Base-by-base conservation (phyloP, 2,797 vertebrate genomes). In the Alectoris magna region DNA sequence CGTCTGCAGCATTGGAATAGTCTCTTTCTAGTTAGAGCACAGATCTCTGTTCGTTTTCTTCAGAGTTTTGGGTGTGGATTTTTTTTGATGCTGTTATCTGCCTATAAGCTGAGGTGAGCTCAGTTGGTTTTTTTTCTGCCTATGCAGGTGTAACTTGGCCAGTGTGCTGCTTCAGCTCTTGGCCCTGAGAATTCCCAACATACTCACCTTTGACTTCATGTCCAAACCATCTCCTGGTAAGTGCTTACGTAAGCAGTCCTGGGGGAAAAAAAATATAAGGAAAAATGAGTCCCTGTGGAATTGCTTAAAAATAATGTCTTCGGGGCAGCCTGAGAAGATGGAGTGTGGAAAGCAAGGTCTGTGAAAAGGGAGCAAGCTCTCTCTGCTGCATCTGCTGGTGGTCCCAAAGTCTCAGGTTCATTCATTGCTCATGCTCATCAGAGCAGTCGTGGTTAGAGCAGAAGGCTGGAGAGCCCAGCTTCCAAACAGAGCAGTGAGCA, bases 191-290 rank as follows among this genome's bases (percentile, higher is more conserved):
- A 98, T 99, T 95, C 98, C 98, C 82, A 98, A 99, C 5, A 98
- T 99, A 87, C 98, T 98, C 74, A 98, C 98, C 90, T 99, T 99
- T 97, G 99, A 99, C 95, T 99, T 99, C 96, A 98, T 99, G 98
- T 99, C 99, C 78, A 99, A 99, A 92, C 99, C 99, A 0, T 99
- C 99, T 76, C 98, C 99, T 93, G 99, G 99, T 99, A 95, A 97
- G 96, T 80, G 19, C 21, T 38, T 21, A 27, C 56, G 74, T 44
- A 60, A 75, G 53, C 53, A 83, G 62, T 36, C 6, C 24, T 58
- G 71, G n/a, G 8, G 41, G 14, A 51, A 24, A 22, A 46, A 29
- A 44, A 13, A 46, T 11, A 34, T 34, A 34, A 34, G 19, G 17
- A 38, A 34, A 48, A 83, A 34, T 6, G 15, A 39, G 13, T 68